phyloP scores from a whole-genome alignment of 1,140 invertebrate species.

The Branchinecta lynchi region DNA sequence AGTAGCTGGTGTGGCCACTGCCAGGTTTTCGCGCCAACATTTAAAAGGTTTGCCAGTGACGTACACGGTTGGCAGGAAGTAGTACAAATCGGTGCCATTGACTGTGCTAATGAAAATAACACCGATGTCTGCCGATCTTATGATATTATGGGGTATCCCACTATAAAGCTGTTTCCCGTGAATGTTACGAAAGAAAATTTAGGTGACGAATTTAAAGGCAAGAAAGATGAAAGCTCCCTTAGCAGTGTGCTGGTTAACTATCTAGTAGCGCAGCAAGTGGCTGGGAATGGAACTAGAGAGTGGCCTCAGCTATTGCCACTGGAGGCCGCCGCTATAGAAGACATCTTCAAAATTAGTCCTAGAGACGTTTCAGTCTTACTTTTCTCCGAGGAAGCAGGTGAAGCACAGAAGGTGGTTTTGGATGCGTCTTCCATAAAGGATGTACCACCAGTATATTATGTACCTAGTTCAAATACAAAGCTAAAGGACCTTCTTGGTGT shows the following conservation, averaged over 20 bases:
- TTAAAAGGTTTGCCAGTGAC: conserved; percentile 29
- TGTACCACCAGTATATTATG: neutral
- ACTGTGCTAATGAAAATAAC: conserved; percentile 62
- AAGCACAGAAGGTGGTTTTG: neutral
- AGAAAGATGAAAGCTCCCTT: conserved; percentile 39
- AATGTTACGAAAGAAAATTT: conserved; percentile 31
- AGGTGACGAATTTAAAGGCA: conserved; percentile 38
- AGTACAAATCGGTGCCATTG: conserved; percentile 40
- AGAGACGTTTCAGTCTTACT: neutral
- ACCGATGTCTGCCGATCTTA: conserved; percentile 61
- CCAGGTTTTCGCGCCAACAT: conserved; percentile 32
- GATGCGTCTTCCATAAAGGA: neutral
- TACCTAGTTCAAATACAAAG: neutral
- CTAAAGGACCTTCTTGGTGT: neutral
- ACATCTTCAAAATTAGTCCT: neutral
- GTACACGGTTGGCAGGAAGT: conserved; percentile 37
- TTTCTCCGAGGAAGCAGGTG: neutral
- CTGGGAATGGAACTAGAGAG: conserved; percentile 34
- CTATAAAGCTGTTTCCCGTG: conserved; percentile 54
- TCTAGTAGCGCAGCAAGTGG: conserved; percentile 42
- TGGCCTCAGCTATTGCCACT: conserved; percentile 46
- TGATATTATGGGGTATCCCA: conserved; percentile 71
- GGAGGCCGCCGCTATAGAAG: conserved; percentile 24
- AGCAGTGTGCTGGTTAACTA: conserved; percentile 39
- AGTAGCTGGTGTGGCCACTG: conserved; percentile 36